These are phyloP conservation scores for Tetanocera ferruginea DNA, from an alignment of 2,888 invertebrate genomes.

Conservation along the genomic window DNA sequence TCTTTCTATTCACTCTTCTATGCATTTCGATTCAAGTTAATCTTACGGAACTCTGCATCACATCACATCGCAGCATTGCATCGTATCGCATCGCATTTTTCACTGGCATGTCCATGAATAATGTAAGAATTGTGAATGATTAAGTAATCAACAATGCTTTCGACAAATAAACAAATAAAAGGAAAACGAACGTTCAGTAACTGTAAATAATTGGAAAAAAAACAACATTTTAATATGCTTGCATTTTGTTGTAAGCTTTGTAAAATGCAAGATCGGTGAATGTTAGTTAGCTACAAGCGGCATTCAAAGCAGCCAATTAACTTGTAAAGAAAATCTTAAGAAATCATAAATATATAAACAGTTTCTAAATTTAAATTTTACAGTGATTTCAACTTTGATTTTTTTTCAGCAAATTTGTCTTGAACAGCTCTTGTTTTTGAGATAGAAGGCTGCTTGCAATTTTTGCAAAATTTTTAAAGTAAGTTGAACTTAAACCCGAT, in stretches of 20 bases:
- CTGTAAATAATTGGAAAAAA: neutral
- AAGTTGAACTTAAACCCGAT: too few species aligned
- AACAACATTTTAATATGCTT: neutral
- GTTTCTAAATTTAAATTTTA: too few species aligned
- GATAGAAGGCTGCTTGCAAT: too few species aligned
- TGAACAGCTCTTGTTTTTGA: too few species aligned
- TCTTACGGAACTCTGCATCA: conserved; percentile 1
- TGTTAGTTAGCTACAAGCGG: neutral
- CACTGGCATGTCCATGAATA: conserved; percentile 29
- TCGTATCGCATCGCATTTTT: neutral
- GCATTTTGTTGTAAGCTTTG: neutral
- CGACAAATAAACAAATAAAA: conserved; percentile 11
- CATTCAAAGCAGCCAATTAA: neutral
- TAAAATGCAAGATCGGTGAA: neutral
- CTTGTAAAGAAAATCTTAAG: too few species aligned
- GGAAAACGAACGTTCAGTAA: neutral
- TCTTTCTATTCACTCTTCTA: neutral
- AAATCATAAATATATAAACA: too few species aligned
- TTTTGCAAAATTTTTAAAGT: too few species aligned
- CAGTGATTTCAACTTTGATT: too few species aligned
- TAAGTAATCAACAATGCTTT: conserved; percentile 19
- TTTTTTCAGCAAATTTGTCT: too few species aligned
- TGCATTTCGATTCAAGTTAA: neutral
- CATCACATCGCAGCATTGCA: neutral
- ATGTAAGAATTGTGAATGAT: conserved; percentile 21